Evolutionary conservation across 2,888 invertebrate species (phyloP).

Genomic region (Oegoconia quadripuncta): DNA sequence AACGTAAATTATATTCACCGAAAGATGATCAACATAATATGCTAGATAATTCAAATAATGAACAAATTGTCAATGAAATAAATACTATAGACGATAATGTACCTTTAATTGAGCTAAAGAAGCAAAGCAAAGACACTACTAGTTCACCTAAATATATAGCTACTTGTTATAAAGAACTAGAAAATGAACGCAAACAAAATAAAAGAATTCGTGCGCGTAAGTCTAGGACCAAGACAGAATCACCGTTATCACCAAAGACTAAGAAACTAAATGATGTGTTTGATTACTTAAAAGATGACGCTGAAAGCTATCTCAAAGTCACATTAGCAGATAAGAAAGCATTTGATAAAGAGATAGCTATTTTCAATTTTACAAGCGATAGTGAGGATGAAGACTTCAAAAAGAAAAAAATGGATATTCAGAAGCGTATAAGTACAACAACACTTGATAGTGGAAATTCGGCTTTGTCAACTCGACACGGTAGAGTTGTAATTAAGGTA

Average conservation of each 20-base stretch:
- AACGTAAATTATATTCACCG: constrained; percentile 63
- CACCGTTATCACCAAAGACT: constrained; percentile 40
- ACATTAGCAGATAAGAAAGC: constrained; percentile 32
- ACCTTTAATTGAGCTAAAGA: constrained; percentile 24
- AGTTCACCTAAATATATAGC: constrained; percentile 34
- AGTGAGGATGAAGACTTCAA: constrained; percentile 59
- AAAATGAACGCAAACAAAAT: constrained; percentile 39
- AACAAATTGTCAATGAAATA: background rate
- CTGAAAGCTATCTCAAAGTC: constrained; percentile 36
- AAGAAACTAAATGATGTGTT: constrained; percentile 46
- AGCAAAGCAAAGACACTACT: no score
- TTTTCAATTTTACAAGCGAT: constrained; percentile 58
- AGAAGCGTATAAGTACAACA: constrained; percentile 32
- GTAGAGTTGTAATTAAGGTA: constrained; percentile 19
- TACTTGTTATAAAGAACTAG: constrained; percentile 54
- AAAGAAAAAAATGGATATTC: constrained; percentile 32
- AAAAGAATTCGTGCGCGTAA: constrained; percentile 33
- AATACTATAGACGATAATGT: constrained; percentile 19
- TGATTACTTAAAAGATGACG: constrained; percentile 45
- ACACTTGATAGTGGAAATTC: constrained; percentile 31
- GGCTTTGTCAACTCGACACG: constrained; percentile 23
- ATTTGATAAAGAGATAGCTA: constrained; percentile 25
- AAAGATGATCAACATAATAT: constrained; percentile 41
- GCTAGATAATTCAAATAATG: background rate
- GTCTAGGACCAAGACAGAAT: constrained; percentile 19